A percentile compares a stretch with the other conserved stretches of the same genome.
Evolutionary conservation across 2,113 vertebrate genomes (phyloP).

Genomic region (Chaetops frenatus): DNA sequence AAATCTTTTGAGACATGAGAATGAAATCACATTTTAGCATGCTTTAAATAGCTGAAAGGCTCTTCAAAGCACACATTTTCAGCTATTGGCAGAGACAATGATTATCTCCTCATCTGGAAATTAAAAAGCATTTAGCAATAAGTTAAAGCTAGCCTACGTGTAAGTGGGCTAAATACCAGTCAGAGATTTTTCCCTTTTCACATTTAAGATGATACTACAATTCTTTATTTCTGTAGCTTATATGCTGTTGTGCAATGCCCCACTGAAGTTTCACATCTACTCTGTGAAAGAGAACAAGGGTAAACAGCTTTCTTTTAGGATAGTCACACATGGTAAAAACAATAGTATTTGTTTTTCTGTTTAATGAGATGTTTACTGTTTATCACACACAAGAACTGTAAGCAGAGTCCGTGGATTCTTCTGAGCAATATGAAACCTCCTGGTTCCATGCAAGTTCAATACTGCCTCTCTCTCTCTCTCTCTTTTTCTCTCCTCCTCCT

Average conservation of each 20-base stretch:
- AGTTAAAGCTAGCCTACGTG: slow-evolving; percentile 38
- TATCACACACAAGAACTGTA: background rate
- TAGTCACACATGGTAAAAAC: slow-evolving; percentile 31
- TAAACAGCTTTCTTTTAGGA: slow-evolving; percentile 22
- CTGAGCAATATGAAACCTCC: background rate
- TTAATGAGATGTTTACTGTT: slow-evolving; percentile 16
- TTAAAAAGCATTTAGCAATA: slow-evolving; percentile 46
- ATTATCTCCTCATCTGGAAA: background rate
- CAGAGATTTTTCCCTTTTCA: slow-evolving; percentile 50
- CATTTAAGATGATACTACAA: slow-evolving; percentile 19
- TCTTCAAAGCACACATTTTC: background rate
- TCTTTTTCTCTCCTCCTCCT: background rate
- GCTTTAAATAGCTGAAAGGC: slow-evolving; percentile 43
- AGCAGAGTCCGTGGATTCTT: slow-evolving; percentile 41
- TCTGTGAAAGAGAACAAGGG: background rate
- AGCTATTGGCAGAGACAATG: background rate
- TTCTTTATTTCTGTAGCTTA: background rate
- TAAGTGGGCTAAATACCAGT: slow-evolving; percentile 38
- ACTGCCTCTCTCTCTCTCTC: background rate
- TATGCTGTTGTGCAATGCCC: slow-evolving; percentile 16
- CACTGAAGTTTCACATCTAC: slow-evolving; percentile 30
- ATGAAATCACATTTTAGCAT: slow-evolving; percentile 24
- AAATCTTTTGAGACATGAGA: slow-evolving; percentile 23
- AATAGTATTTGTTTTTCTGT: background rate
- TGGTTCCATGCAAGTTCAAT: background rate